Base-by-base conservation (phyloP, 1,140 invertebrate species). In the Hycleus cichorii region DNA sequence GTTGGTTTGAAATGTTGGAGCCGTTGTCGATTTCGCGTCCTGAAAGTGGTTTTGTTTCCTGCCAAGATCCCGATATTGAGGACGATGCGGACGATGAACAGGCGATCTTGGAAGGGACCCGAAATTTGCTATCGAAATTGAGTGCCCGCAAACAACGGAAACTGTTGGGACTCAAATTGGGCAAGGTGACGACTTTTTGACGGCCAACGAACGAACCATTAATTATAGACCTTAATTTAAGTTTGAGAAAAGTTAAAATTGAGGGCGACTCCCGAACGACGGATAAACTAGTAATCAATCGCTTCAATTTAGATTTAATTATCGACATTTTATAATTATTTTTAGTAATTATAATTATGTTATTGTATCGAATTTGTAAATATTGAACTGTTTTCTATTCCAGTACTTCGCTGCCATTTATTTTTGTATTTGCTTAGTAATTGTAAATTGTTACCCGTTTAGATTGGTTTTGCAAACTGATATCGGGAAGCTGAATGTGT, bases 41-140 rank as follows among this genome's bases (percentile, higher is more conserved):
- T 1, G 85, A 87, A 68, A 87, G 84, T 68, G 85, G 85, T 2
- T 87, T 87, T 69, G 79, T 87, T 6, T 86, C 84, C 4, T 72
- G 63, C 57, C 71, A 78, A n/a, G 78, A 78, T 58, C 73, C 68
- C 1, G 69, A 72, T 42, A 49, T 58, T 39, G 65, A 64, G 38
- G 64, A 64, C 7, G 69, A 70, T 9, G 69, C 69, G 6, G 72
- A 74, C 63, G 78, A 79, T 57, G 77, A 79, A 60, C 75, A 74
- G 63, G 72, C 77, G 49, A 75, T 79, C 40, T 69, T 79, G 12
- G 79, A 81, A 63, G 80, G 78, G 12, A 80, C 78, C 45, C 77
- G 76, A 58, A 78, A 78, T 27, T 74, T 85, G 51, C 75, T 86
- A 45, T 79, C 81, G 5, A 81, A 84, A 68, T 73, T 85, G 7